Evolutionary conservation across 1,140 invertebrate genomes (phyloP).

Genomic region (Drosophila repletoides): DNA sequence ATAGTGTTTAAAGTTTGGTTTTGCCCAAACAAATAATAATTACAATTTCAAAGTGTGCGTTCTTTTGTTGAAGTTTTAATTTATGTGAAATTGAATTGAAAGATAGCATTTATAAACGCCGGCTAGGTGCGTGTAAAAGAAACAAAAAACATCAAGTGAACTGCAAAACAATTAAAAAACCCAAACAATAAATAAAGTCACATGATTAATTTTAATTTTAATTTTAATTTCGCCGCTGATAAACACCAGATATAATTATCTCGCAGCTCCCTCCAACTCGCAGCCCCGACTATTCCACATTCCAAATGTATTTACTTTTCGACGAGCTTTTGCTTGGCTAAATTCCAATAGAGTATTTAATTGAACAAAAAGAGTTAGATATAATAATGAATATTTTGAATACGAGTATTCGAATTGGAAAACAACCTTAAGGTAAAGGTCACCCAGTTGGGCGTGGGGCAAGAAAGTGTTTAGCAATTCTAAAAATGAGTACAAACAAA

Average conservation of each 20-base stretch:
- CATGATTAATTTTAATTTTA: conserved; percentile 28
- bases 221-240: background rate
- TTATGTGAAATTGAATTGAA: conserved; percentile 52
- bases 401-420: too few species aligned
- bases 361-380: too few species aligned
- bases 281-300: background rate
- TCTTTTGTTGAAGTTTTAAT: conserved; percentile 62
- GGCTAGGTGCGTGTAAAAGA: conserved; percentile 38
- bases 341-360: too few species aligned
- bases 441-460: background rate
- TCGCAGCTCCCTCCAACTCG: background rate
- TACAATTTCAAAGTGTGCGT: conserved; percentile 49
- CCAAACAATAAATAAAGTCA: conserved; percentile 21
- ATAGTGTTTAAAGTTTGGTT: conserved; percentile 7
- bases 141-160: conserved; percentile 30
- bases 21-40: conserved; percentile 42
- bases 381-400: too few species aligned
- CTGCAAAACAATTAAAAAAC: conserved; percentile 28
- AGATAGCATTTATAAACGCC: conserved; percentile 19
- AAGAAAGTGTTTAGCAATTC: conserved; percentile 7
- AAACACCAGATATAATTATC: background rate
- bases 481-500: conserved; percentile 5
- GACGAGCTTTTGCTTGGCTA: too few species aligned
- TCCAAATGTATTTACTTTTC: too few species aligned
- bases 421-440: too few species aligned